phyloP scores from a whole-genome alignment of 2,888 invertebrate species.

The Tortrix viridana region DNA sequence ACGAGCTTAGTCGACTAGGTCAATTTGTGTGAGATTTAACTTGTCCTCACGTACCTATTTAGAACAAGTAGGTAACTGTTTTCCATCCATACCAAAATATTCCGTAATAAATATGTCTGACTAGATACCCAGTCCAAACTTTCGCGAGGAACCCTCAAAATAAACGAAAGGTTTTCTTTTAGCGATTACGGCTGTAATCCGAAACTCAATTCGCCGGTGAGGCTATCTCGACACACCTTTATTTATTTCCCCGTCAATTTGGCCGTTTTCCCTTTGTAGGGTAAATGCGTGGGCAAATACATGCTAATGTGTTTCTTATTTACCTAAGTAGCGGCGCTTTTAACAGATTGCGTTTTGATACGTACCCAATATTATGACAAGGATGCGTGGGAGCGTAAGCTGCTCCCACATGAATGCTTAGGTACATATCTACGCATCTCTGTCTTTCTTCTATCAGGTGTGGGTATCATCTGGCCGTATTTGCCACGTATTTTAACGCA shows the following conservation, averaged over 20 bases:
- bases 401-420: background rate
- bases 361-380: slow-evolving; percentile 28
- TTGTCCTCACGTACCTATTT: too few relatives aligned
- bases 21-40: too few relatives aligned
- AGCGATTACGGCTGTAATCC: slow-evolving; percentile 51
- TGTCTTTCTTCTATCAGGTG: too few relatives aligned
- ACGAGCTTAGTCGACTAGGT: too few relatives aligned
- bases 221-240: slow-evolving; percentile 65
- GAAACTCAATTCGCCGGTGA: slow-evolving; percentile 46
- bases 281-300: slow-evolving; percentile 65
- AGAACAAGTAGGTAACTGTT: too few relatives aligned
- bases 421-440: background rate
- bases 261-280: slow-evolving; percentile 63
- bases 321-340: slow-evolving; percentile 35
- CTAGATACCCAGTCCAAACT: slow-evolving; percentile 9
- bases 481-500: background rate
- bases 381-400: slow-evolving; percentile 9
- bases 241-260: slow-evolving; percentile 65
- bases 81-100: background rate
- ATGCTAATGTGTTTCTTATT: slow-evolving; percentile 48
- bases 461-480: background rate
- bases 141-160: slow-evolving; percentile 23
- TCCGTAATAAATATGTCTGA: background rate
- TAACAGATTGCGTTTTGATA: slow-evolving; percentile 38
- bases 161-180: slow-evolving; percentile 26